Conservation (phyloP, 2,797 vertebrate species). For the Tragopan temminckii region DNA sequence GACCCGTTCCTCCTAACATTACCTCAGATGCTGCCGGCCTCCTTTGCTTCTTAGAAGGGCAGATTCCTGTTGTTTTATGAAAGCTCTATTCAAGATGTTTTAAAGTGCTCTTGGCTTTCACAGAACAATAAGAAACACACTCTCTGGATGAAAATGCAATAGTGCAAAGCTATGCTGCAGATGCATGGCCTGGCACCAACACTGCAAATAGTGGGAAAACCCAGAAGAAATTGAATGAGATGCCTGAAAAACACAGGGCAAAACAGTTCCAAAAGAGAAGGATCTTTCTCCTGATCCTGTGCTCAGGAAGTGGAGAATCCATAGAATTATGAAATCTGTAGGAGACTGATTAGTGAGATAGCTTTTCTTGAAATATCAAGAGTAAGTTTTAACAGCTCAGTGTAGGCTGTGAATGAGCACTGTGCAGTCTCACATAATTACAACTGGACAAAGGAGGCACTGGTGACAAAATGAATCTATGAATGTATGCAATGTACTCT, state of each 20-base stretch:
- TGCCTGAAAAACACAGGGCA: background rate
- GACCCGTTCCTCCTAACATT: background rate
- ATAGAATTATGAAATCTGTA: fast-evolving
- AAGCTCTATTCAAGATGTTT: too few species aligned
- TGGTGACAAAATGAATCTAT: background rate
- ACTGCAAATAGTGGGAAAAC: background rate
- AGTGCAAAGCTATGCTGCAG: background rate
- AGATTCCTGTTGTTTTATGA: background rate
- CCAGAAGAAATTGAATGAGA: background rate
- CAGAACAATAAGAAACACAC: background rate
- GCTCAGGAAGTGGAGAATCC: background rate
- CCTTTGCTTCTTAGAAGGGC: background rate
- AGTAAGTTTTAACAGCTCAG: fast-evolving
- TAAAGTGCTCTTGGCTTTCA: background rate
- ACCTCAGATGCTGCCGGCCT: background rate
- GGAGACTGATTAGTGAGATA: too few species aligned
- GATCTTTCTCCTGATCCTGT: too few species aligned
- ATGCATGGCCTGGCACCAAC: background rate
- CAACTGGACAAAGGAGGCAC: fast-evolving
- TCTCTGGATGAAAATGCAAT: background rate
- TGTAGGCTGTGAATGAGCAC: fast-evolving
- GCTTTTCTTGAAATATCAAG: fast-evolving
- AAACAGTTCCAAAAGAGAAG: background rate
- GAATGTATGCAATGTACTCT: background rate
- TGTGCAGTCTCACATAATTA: fast-evolving